phyloP scores from a whole-genome alignment of 2,113 vertebrate genomes.

The Lichenostomus cassidix region DNA sequence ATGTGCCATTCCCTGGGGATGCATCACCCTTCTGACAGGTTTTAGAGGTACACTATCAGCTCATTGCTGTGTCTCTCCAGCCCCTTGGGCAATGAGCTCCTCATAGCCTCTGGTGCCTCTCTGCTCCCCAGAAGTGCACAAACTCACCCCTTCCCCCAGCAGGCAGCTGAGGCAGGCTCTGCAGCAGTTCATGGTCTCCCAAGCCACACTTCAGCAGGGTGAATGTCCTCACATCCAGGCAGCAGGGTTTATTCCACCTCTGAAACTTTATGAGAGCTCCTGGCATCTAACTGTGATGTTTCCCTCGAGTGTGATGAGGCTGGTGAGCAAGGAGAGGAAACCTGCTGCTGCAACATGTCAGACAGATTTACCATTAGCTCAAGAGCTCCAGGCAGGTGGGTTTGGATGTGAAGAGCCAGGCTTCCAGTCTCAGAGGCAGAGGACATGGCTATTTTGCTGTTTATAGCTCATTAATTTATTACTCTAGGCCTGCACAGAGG shows the following conservation, averaged over 20 bases:
- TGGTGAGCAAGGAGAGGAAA: not conserved
- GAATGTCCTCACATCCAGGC: not conserved
- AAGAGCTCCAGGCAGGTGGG: not conserved
- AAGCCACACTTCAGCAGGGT: not conserved
- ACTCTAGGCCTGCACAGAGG: not conserved
- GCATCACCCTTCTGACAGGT: not conserved
- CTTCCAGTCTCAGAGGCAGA: not conserved
- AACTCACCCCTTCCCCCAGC: not conserved
- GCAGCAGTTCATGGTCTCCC: not conserved
- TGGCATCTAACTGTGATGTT: not conserved
- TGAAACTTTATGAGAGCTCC: not conserved
- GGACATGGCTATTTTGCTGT: not conserved
- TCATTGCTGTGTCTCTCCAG: not conserved
- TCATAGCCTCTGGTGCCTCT: not conserved
- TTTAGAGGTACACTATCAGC: too few relatives aligned
- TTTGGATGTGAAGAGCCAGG: not conserved
- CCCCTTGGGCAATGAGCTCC: not conserved
- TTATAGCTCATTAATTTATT: slow-evolving; percentile 41
- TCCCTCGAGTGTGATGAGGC: not conserved
- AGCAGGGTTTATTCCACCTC: not conserved
- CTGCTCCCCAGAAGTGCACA: not conserved
- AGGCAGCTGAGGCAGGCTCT: not conserved
- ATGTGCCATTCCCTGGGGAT: not conserved
- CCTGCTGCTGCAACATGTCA: not conserved
- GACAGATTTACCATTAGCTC: not conserved